Base-by-base conservation (phyloP, 2,797 vertebrate species). In the Limnodromus scolopaceus region DNA sequence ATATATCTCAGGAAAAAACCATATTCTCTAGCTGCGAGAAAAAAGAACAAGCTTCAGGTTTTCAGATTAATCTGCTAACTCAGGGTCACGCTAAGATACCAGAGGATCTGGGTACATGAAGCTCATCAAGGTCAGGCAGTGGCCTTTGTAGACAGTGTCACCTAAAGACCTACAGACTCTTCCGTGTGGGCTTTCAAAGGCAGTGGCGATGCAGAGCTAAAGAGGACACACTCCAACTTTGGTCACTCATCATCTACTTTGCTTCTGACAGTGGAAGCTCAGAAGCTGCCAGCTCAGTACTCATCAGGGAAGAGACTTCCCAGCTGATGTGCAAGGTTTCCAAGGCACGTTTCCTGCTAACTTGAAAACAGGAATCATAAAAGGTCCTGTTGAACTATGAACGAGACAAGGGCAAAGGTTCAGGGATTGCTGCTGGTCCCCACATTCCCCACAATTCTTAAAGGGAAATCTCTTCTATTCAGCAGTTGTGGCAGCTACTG, bases 341-440 rank as follows among this genome's bases (percentile, higher is more conserved):
- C 79, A 71, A 83, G 3, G 30, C 49, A 27, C 0, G 2, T 5
- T 76, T 75, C 75, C 66, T 30, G 39, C 85, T 38, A 45, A 45
- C 74, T 43, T 92, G 82, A 74, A 83, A 95, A 89, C 69, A 70
- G 61, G 49, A 84, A 49, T 20, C 79, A 72, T 83, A 92, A 70
- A 89, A 92, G 80, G 38, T 80, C 54, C 70, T 30, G 28, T 18
- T 81, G 57, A 95, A 77, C 65, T 58, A n/a, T 6, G 60, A 89
- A 38, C 0, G 0, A 34, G 27, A 28, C 27, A 30, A 82, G 83
- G 89, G 87, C 76, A 95, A 76, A 92, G 49, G 89, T 41, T 49
- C 87, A 82, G 85, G 63, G n/a, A 34, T 22, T 86, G 76, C 72
- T 90, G 85, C 89, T 84, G 92, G 32, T 51, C 85, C 91, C n/a